Evolutionary conservation across 2,888 invertebrate genomes (phyloP), one percentile per base, ranked within the genome.

Genomic region (Leuctra nigra): DNA sequence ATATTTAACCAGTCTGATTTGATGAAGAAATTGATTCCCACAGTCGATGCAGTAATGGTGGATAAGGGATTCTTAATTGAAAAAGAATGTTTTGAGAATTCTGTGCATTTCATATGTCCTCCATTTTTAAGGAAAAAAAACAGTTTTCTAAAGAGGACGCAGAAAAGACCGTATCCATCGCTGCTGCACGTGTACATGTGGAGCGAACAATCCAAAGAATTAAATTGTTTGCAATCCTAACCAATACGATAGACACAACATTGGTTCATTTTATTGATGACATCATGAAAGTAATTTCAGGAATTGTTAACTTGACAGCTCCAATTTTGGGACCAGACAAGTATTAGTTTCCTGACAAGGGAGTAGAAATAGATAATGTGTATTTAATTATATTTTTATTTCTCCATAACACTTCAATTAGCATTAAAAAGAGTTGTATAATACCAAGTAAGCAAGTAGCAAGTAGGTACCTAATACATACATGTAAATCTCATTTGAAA

Each of bases 51-150:
- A n/a, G 41, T 68, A 6, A 66, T 66, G 65, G 60, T 64, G 1
- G 63, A 65, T 23, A 67, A 64, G 55, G 66, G 63, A 7, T 67
- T 67, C 58, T 55, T 62, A 4, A 61, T 67, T 24, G 64, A 65
- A 29, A 54, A 65, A 52, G 48, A 63, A 25, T 65, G 64, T 50
- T 35, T 29, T 9, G 25, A 59, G 3, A 39, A 53, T n/a, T 22
- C 47, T 2, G 50, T 63, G 1, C 29, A 46, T 13, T 38, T 63
- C 13, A 50, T 62, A 7, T 58, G 58, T 41, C 63, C 63, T n/a
- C 55, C 61, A 3, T 61, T 58, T 52, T 39, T 59, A 6, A 25
- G 47, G 1, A 55, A 60, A 4, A 36, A 57, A 36, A 29, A 52
- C 59, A 58, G 56, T 62, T 61, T 18, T 36, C 60, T 0, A 58